phyloP scores from a whole-genome alignment of 1,140 invertebrate species.

The Heliconius melpomene region DNA sequence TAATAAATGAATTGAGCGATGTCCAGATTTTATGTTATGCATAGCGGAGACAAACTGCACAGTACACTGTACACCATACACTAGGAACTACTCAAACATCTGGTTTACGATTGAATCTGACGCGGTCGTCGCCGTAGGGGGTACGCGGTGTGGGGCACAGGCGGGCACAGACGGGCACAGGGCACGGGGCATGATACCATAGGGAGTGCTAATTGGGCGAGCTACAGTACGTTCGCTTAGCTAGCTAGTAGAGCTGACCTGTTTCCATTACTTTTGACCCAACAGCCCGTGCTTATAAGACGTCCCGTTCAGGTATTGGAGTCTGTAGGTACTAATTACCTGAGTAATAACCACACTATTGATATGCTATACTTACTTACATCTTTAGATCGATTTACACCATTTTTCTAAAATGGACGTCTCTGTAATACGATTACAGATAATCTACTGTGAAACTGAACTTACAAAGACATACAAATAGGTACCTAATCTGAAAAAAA shows the following conservation, averaged over 20 bases:
- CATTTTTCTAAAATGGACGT: no score
- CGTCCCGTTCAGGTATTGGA: conserved; percentile 5
- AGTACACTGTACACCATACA: no score
- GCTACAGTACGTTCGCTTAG: conserved; percentile 25
- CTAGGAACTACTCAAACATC: background rate
- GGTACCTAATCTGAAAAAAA: no score
- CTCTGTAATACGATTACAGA: no score
- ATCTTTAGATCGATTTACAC: no score
- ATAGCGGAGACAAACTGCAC: background rate
- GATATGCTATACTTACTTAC: no score
- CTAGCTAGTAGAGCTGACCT: conserved; percentile 12
- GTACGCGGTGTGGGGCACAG: background rate
- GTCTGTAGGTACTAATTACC: background rate
- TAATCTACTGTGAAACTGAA: no score
- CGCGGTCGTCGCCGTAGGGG: background rate
- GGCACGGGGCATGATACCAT: background rate
- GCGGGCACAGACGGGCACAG: background rate
- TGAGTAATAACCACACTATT: background rate
- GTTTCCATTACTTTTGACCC: conserved; percentile 26
- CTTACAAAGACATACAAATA: no score
- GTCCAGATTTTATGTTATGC: no score
- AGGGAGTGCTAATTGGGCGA: conserved; percentile 22
- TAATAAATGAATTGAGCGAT: no score
- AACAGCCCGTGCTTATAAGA: conserved; percentile 1
- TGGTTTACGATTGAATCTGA: background rate